phyloP scores from a whole-genome alignment of 2,113 vertebrate species.

The Paratilapia polleni region DNA sequence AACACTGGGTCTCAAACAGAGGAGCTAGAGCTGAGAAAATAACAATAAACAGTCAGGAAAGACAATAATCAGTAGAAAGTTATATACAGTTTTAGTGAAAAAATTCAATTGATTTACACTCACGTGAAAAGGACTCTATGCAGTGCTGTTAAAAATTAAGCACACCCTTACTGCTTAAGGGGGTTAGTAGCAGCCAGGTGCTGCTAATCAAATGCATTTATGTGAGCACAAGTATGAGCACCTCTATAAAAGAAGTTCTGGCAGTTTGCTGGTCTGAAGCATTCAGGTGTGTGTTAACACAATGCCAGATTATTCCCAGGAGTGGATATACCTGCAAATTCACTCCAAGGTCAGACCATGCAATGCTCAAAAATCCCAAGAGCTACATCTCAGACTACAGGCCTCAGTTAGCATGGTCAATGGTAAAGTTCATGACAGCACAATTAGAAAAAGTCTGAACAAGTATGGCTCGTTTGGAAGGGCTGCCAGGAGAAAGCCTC shows the following conservation, averaged over 20 bases:
- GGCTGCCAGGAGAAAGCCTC: neutral
- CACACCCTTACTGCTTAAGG: no score
- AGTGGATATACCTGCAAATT: no score
- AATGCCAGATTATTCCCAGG: no score
- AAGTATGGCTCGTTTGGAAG: neutral
- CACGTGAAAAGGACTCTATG: neutral
- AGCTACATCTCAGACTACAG: neutral
- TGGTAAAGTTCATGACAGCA: neutral
- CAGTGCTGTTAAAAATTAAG: no score
- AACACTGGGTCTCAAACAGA: slow-evolving; percentile 92
- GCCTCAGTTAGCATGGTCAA: neutral
- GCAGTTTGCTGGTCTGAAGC: no score
- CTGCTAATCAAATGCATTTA: no score
- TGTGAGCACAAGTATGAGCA: no score
- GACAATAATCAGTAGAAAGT: neutral
- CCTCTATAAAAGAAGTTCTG: no score
- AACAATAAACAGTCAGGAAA: neutral
- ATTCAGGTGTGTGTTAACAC: no score
- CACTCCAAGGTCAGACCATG: no score
- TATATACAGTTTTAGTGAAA: neutral
- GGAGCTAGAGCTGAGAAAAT: slow-evolving; percentile 78
- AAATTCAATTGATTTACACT: neutral
- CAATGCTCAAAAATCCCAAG: fast-evolving
- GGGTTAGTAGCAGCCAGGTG: no score
- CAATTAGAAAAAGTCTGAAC: neutral